A percentile compares a stretch with the other conserved stretches of the same genome.
Evolutionary conservation across 2,888 invertebrate genomes (phyloP).

Genomic region (Pseudococcus jackbeardsleyi): DNA sequence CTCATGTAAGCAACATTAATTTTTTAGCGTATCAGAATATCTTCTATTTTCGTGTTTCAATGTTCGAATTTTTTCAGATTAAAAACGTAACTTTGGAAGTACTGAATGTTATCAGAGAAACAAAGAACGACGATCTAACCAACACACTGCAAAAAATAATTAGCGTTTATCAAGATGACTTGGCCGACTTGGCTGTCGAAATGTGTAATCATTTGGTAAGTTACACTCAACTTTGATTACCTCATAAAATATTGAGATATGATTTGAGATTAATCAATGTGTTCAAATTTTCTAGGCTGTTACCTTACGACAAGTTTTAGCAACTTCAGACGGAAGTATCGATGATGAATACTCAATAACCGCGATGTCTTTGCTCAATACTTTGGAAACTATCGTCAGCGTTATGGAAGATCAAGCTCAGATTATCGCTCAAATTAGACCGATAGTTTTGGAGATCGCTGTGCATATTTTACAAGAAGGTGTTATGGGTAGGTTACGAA

Average conservation of each 20-base stretch:
- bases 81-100: constrained; percentile 87
- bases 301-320: constrained; percentile 81
- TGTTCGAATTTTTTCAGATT: constrained; percentile 73
- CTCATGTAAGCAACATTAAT: constrained; percentile 69
- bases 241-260: not conserved
- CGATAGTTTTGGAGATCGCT: constrained; percentile 82
- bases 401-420: constrained; percentile 91
- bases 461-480: constrained; percentile 69
- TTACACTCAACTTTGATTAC: not conserved
- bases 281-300: constrained; percentile 72
- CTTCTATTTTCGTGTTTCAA: not conserved
- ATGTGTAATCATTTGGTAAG: constrained; percentile 89
- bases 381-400: constrained; percentile 93
- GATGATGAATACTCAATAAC: constrained; percentile 89
- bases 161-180: constrained; percentile 87
- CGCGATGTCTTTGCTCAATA: constrained; percentile 95
- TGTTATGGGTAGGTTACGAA: constrained; percentile 46
- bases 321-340: constrained; percentile 89
- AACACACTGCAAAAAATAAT: constrained; percentile 96
- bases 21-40: not conserved
- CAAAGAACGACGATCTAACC: constrained; percentile 97
- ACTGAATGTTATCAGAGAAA: constrained; percentile 91
- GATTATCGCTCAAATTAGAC: constrained; percentile 90
- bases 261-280: not conserved
- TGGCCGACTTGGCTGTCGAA: constrained; percentile 93